Conservation (phyloP, 2,113 vertebrate genomes). For the Muntiacus muntjak region DNA sequence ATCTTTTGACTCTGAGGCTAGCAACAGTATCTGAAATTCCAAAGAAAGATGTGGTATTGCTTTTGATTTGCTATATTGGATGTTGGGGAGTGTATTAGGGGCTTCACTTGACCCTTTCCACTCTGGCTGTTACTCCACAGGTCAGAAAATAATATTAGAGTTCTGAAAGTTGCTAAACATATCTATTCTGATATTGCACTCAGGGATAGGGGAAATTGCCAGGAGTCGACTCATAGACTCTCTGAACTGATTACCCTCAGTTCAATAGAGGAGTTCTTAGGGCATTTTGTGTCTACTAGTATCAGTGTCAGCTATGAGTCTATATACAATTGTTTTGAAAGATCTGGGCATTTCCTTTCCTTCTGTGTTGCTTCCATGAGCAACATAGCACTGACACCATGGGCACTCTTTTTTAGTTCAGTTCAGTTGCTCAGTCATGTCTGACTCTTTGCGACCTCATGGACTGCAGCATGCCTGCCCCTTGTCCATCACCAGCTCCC, state of each 20-base stretch:
- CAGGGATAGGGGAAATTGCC: neutral
- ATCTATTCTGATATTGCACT: neutral
- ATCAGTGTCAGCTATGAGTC: neutral
- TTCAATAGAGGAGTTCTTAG: neutral
- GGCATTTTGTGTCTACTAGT: neutral
- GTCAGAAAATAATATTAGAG: neutral
- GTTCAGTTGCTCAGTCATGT: neutral
- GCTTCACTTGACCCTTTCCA: neutral
- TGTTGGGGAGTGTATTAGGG: neutral
- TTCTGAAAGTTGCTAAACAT: neutral
- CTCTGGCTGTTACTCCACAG: neutral
- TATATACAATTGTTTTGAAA: neutral
- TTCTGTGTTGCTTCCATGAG: neutral
- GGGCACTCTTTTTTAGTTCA: neutral
- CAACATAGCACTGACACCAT: neutral
- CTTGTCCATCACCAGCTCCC: neutral
- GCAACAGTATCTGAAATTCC: neutral
- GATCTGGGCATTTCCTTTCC: neutral
- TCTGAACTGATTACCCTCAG: neutral
- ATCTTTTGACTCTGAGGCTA: neutral
- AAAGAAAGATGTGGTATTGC: neutral
- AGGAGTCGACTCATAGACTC: neutral
- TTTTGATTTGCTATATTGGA: neutral
- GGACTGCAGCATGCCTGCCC: neutral
- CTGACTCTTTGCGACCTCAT: accelerated